Percentiles rank a stretch among this genome's conserved stretches.
Conservation (phyloP, 2,797 vertebrate species). For the Chloroceryle inda region DNA sequence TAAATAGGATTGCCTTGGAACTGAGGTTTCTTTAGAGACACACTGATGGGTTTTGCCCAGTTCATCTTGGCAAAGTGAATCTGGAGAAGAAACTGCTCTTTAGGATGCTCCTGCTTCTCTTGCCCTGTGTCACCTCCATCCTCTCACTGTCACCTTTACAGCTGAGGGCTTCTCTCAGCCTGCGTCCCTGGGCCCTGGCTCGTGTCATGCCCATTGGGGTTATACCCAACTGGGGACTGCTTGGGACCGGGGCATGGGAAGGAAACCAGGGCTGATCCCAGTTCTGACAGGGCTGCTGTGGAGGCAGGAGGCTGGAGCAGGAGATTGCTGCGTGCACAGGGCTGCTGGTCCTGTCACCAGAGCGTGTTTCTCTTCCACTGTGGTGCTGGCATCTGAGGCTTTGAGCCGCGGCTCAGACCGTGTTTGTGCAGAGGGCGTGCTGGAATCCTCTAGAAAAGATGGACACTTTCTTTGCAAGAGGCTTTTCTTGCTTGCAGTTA, state of each 20-base stretch:
- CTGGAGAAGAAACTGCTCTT: background rate
- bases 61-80: background rate
- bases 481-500: background rate
- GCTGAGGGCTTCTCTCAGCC: background rate
- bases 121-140: background rate
- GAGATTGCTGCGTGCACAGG: background rate
- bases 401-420: background rate
- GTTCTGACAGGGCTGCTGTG: background rate
- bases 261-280: too few species aligned
- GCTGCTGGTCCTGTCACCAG: background rate
- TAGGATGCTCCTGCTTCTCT: background rate
- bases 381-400: background rate
- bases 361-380: background rate
- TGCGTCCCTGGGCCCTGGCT: background rate
- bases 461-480: background rate
- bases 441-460: background rate
- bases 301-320: background rate
- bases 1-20: background rate
- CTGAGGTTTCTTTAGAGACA: background rate
- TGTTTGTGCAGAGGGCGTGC: background rate
- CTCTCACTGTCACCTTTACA: too few species aligned
- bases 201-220: fast-evolving
- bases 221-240: too few species aligned
- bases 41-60: background rate
- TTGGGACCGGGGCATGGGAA: background rate